Percentiles rank a stretch among this genome's conserved stretches.
Evolutionary conservation across 2,888 invertebrate species (phyloP).

Genomic region (Nemotelus nigrinus): DNA sequence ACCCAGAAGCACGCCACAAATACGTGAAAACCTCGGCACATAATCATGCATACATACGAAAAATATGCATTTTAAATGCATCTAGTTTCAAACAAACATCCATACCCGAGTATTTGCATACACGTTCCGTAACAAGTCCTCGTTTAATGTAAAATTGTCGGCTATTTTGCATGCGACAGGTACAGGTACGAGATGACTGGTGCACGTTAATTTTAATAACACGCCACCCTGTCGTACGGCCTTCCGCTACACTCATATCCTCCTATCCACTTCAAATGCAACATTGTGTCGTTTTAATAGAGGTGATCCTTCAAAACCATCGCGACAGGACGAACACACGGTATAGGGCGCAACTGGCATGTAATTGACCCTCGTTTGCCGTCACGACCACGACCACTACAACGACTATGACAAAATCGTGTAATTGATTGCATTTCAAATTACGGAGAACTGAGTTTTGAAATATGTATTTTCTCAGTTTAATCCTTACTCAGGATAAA

Average conservation of each 20-base stretch:
- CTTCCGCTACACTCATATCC: neutral
- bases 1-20: slow-evolving; percentile 14
- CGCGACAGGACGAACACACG: slow-evolving; percentile 2
- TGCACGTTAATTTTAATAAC: slow-evolving; percentile 1
- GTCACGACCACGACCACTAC: slow-evolving; percentile 11
- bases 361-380: slow-evolving; percentile 44
- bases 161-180: slow-evolving; percentile 36
- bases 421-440: slow-evolving; percentile 44
- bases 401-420: slow-evolving; percentile 31
- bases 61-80: too few species aligned
- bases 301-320: slow-evolving; percentile 11
- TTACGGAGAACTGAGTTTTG: slow-evolving; percentile 34
- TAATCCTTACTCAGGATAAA: neutral
- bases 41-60: too few species aligned
- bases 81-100: too few species aligned
- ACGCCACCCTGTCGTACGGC: slow-evolving; percentile 8
- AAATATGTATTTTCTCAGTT: slow-evolving; percentile 6
- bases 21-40: too few species aligned
- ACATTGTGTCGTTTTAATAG: slow-evolving; percentile 20
- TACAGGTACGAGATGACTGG: neutral
- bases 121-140: slow-evolving; percentile 1
- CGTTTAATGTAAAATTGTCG: neutral
- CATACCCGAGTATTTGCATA: neutral
- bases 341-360: slow-evolving; percentile 22
- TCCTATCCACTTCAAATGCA: slow-evolving; percentile 37